Percentiles rank a stretch among this genome's conserved stretches.
phyloP scores from a whole-genome alignment of 1,140 invertebrate genomes.

The Harlomillsia oculata region DNA sequence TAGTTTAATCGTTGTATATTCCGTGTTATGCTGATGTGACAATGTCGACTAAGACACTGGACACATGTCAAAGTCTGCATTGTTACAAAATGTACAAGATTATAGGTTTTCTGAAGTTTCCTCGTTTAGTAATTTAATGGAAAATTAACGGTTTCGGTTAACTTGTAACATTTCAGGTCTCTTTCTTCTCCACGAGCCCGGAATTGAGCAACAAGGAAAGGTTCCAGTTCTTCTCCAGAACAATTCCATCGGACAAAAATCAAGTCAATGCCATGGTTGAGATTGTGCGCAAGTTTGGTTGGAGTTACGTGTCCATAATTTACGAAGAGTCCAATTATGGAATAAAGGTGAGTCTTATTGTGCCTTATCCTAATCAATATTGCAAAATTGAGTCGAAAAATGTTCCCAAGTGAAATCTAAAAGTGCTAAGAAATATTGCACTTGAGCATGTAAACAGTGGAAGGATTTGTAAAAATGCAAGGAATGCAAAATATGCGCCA shows the following conservation, averaged over 20 bases:
- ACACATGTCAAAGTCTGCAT: no score
- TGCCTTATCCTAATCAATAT: neutral
- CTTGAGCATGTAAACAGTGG: neutral
- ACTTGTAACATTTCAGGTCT: slow-evolving; percentile 68
- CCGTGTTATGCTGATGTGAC: no score
- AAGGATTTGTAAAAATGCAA: no score
- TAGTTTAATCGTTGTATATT: no score
- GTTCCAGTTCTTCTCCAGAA: slow-evolving; percentile 89
- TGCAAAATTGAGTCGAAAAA: neutral
- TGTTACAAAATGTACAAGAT: no score
- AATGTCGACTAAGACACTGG: no score
- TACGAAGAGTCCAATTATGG: slow-evolving; percentile 96
- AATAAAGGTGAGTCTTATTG: slow-evolving; percentile 61
- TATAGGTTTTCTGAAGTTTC: neutral
- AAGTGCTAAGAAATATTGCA: no score
- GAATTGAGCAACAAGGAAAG: slow-evolving; percentile 89
- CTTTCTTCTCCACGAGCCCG: slow-evolving; percentile 89
- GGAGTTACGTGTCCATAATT: slow-evolving; percentile 90
- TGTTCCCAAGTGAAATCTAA: no score
- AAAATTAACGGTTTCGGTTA: neutral
- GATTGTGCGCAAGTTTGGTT: slow-evolving; percentile 72
- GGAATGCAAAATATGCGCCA: no score
- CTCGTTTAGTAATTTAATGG: neutral
- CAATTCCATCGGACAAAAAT: slow-evolving; percentile 88
- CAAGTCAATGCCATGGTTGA: slow-evolving; percentile 93